Base-by-base conservation (phyloP, 2,113 vertebrate genomes). In the Amia ocellicauda region DNA sequence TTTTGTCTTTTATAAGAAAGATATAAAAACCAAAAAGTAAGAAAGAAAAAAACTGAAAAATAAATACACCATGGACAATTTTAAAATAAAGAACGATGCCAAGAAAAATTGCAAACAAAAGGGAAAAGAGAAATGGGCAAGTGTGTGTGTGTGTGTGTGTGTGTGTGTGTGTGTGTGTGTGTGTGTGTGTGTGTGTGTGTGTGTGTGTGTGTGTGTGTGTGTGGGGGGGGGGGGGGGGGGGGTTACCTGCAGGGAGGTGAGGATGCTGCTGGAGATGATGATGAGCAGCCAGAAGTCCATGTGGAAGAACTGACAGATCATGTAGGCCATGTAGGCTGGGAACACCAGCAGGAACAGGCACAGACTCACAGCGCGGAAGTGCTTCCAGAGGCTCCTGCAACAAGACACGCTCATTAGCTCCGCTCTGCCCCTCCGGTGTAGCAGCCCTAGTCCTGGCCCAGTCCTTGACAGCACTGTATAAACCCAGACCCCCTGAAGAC, bases 261-360 rank as follows among this genome's bases (percentile, higher is more conserved):
- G 91, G 76, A 98, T 95, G 79, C 94, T 97, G 74, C 95, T 98
- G 51, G 96, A 98, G 77, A 99, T 99, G 78, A 99, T 98, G 79
- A 99, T 99, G 67, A 98, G 90, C 47, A 99, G 90, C 97, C 97
- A 99, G 83, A 99, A 97, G 77, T 98, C 96, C 95, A 97, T 98
- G 86, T 96, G 94, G 88, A 98, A 98, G 86, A 98, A 98, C 63
- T 98, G 96, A 81, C 95, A 98, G 67, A 99, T 99, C 96, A 98
- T 98, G 69, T 94, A 99, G 62, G 96, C 94, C 97, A 98, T 96
- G 68, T 99, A 98, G 0, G 96, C 93, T 0, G 97, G 97, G 74
- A 99, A 99, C 57, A 99, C 87, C 1, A 98, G 87, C 45, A 98
- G 72, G 85, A 98, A 98, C 22, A 91, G 80, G 69, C 96, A 99